phyloP scores from a whole-genome alignment of 2,888 invertebrate genomes.

The Philopedon plagiatum region DNA sequence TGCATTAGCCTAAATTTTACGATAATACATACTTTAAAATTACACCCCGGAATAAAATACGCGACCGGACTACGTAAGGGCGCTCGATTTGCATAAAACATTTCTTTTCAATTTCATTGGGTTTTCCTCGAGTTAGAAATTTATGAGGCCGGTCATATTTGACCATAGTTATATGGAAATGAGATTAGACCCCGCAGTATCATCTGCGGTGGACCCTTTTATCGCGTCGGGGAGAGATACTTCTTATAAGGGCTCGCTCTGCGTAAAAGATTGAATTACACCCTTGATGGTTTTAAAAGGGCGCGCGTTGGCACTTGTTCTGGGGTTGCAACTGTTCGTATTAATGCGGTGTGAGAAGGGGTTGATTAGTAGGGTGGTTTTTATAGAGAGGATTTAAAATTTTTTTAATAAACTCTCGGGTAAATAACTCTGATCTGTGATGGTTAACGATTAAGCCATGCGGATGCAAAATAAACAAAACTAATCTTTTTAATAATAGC shows the following conservation, averaged over 20 bases:
- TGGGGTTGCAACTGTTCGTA: constrained; percentile 35
- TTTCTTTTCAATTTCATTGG: constrained; percentile 34
- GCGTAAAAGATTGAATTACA: constrained; percentile 46
- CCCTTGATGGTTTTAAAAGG: constrained; percentile 47
- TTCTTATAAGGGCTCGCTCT: constrained; percentile 38
- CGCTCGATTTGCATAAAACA: constrained; percentile 15
- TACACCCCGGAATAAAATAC: neutral
- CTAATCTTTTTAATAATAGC: too few relatives aligned
- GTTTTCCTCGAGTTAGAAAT: constrained; percentile 33
- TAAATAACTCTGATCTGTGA: too few relatives aligned
- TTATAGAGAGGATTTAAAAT: neutral
- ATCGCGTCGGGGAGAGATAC: constrained; percentile 22
- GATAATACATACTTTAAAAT: too few relatives aligned
- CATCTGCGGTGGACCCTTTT: constrained; percentile 36
- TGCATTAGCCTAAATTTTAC: too few relatives aligned
- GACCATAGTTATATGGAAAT: constrained; percentile 42
- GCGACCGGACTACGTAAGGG: neutral
- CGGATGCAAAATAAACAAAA: too few relatives aligned
- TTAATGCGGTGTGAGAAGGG: constrained; percentile 10
- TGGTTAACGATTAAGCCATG: too few relatives aligned
- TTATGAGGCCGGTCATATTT: constrained; percentile 39
- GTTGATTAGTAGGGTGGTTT: constrained; percentile 8
- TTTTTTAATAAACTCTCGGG: too few relatives aligned
- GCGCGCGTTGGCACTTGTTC: constrained; percentile 32
- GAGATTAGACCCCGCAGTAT: constrained; percentile 24